Evolutionary conservation across 2,888 invertebrate genomes (phyloP), one percentile per base, ranked within the genome.

Genomic region (Limnephilus auricula): DNA sequence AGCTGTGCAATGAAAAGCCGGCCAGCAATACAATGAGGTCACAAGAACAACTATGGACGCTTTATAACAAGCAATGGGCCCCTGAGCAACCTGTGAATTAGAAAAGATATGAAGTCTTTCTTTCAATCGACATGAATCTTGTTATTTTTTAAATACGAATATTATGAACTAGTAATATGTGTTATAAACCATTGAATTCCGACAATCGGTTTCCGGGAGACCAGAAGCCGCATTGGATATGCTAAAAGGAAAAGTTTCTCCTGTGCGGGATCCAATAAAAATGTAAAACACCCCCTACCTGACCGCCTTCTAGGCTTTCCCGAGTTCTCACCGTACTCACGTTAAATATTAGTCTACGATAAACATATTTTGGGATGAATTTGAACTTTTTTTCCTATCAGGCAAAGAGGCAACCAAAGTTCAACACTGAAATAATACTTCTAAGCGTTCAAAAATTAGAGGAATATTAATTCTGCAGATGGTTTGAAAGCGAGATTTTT

Each of bases 221-320:
- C 65, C 65, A 65, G 65, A 65, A 65, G 65, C 10, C 85, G 45
- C 85, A 85, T 12, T 85, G 65, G 87, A 78, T 87, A 89, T 37
- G 32, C 30, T 85, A 30, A 32, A 65, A 65, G 65, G 25, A 78
- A 89, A 79, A 90, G 83, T 83, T 80, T 32, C 31, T 32, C 45
- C n/a, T n/a, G n/a, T 83, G 50, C 83, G 32, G 40, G 50, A 90
- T 83, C 83, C 90, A 90, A 90, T 90, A 90, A 90, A 90, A 90
- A 90, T 90, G 90, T 90, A 90, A 90, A 90, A 65, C 90, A 83
- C 32, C 90, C 84, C 89, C 83, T 65, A 78, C 79, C 87, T 88
- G 87, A 78, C 79, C 87, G 32, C 79, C 34, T 31, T 18, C 34
- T 13, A 45, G 25, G 12, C 45, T 45, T 37, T 30, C 15, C 86